Evolutionary conservation across 2,888 invertebrate species (phyloP).

Genomic region (Temnothorax rugatulus): DNA sequence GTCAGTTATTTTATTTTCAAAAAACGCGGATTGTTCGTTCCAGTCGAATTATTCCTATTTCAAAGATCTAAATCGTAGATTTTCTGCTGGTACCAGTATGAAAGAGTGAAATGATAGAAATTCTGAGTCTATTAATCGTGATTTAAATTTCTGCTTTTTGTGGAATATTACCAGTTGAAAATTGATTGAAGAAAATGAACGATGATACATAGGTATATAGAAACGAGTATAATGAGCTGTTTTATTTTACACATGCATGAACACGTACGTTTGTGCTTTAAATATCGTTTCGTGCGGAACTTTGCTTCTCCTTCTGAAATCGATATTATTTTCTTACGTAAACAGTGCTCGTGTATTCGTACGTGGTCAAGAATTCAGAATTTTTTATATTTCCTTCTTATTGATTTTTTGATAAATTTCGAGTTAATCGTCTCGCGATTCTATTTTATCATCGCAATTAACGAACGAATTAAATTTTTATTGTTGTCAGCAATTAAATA

Average conservation of each 20-base stretch:
- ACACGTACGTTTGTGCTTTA: background rate
- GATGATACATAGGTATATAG: background rate
- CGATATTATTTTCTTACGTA: background rate
- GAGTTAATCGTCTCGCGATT: background rate
- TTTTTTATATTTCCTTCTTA: background rate
- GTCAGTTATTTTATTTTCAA: background rate
- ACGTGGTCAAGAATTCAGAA: background rate
- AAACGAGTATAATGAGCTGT: background rate
- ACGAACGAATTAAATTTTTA: background rate
- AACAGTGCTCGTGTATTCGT: background rate
- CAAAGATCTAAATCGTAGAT: conserved; percentile 8
- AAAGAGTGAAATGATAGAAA: background rate
- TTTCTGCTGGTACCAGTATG: conserved; percentile 62
- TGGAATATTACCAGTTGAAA: background rate
- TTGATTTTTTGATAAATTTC: background rate
- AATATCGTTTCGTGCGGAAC: background rate
- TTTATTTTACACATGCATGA: background rate
- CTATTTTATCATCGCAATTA: background rate
- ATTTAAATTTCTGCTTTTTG: conserved; percentile 21
- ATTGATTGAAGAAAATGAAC: background rate
- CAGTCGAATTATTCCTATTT: background rate
- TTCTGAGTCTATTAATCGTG: background rate
- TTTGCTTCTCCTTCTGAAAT: background rate
- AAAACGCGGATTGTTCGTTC: conserved; percentile 37
- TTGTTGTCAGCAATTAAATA: conserved; percentile 4